Evolutionary conservation across 1,140 invertebrate species (phyloP), one percentile per base, ranked within the genome.

Genomic region (Amyelois transitella): DNA sequence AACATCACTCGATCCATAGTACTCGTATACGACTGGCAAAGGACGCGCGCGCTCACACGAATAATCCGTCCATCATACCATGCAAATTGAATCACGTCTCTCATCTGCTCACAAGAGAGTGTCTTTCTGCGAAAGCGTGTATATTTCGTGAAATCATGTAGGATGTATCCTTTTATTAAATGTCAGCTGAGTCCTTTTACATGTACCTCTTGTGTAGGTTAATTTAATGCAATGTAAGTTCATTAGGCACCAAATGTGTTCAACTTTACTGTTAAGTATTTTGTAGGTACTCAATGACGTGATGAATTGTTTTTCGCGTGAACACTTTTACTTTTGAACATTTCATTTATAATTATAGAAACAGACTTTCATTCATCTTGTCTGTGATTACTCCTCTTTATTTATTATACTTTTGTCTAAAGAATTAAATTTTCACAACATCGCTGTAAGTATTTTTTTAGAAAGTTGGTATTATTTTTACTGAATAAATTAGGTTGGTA

Each of bases 1-100:
- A 51, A 58, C 45, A 59, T 56, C 55, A 53, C 49, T 58, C 49
- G 32, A 38, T 53, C 53, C 55, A 51, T 22, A 43, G 25, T 18
- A 25, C 54, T 57, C n/a, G n/a, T n/a, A n/a, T n/a, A 60, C 54
- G 58, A 47, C 51, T 45, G 38, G 52, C 53, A 70, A 73, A 71
- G 70, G 60, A 51, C 53, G 54, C 32, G 62, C 59, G 54, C 62
- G 62, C 64, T 67, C 61, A 60, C 53, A 54, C 55, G 56, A 69
- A 69, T 85, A 81, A 86, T 86, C 74, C 75, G 69, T 77, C 72
- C 74, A 79, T 78, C 82, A 78, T 64, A 61, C 55, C 66, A 81
- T 79, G 75, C 68, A 86, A 86, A 85, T 85, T 83, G 77, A 83
- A 81, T 76, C 80, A 83, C 78, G 77, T 74, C 68, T 71, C 70